A percentile compares a stretch with the other conserved stretches of the same genome.
Evolutionary conservation across 2,797 vertebrate genomes (phyloP).

Genomic region (Gymnothorax javanicus): DNA sequence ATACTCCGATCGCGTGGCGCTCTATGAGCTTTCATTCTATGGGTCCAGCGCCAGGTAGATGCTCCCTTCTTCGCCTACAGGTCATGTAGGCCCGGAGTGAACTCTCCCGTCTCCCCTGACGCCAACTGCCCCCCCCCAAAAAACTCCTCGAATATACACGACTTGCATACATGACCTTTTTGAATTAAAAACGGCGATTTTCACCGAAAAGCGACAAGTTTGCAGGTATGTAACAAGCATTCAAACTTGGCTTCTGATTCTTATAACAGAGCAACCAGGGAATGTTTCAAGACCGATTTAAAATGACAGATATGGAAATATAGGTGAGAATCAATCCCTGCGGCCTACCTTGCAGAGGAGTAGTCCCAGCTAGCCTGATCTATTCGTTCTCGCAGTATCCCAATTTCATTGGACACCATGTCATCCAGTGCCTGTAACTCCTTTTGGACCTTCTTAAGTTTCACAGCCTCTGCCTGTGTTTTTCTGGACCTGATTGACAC

Average conservation of each 20-base stretch:
- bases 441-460: constrained; percentile 89
- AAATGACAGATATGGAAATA: not conserved
- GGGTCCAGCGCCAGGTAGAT: too few relatives aligned
- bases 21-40: too few relatives aligned
- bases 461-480: constrained; percentile 90
- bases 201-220: too few relatives aligned
- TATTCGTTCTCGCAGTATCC: constrained; percentile 86
- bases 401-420: constrained; percentile 90
- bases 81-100: too few relatives aligned
- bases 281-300: constrained; percentile 56
- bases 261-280: constrained; percentile 29
- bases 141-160: too few relatives aligned
- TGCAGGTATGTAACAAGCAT: not conserved
- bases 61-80: too few relatives aligned
- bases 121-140: too few relatives aligned
- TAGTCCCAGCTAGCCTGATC: constrained; percentile 92
- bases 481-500: constrained; percentile 80
- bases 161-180: too few relatives aligned
- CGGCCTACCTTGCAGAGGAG: constrained; percentile 77
- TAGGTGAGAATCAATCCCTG: not conserved
- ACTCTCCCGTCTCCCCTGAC: too few relatives aligned
- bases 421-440: constrained; percentile 92
- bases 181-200: too few relatives aligned
- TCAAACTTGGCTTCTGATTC: not conserved
- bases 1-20: too few relatives aligned